Base-by-base conservation (phyloP, 2,113 vertebrate species). In the Australoheros scitulus region DNA sequence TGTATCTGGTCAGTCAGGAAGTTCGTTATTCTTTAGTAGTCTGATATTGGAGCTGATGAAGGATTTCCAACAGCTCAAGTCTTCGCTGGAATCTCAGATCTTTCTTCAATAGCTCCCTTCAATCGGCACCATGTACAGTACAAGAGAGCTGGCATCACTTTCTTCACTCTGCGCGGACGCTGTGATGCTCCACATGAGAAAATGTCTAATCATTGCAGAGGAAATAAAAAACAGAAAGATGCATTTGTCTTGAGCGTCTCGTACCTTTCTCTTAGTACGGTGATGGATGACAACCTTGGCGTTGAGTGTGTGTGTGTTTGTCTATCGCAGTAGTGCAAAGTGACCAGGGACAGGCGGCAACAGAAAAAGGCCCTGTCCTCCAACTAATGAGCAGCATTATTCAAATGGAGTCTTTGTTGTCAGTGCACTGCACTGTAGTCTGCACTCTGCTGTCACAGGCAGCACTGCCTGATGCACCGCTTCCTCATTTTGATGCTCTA, bases 381-480 rank as follows among this genome's bases (percentile, higher is more conserved):
- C 82, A 79, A 78, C 93, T 95, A 94, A 95, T 94, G 92, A 95
- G 94, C 92, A 89, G 91, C 93, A 95, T 96, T 94, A 94, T 95
- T 95, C 94, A 96, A 94, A 94, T 90, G 84, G 83, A 76, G 86
- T 85, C 93, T 92, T 91, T 92, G 90, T 94, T 95, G 95, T 95
- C 94, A 93, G 90, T 56, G 84, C 64, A 64, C 79, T 63, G 78
- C 38, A 52, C 87, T 77, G 85, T 64, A 77, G 89, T 85, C 85
- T 20, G 6, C 86, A 81, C 87, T 59, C 79, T 74, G 81, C 85
- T 89, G 91, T 92, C 89, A 91, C 86, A 81, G 80, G 79, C 90
- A 82, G 77, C 79, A 29, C 41, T 78, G 81, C 74, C 59, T 61
- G 85, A 90, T 81, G 81, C 85, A 76, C 70, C 18, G 1, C 79